Base-by-base conservation (phyloP, 2,113 vertebrate genomes). In the Balaenoptera acutorostrata region DNA sequence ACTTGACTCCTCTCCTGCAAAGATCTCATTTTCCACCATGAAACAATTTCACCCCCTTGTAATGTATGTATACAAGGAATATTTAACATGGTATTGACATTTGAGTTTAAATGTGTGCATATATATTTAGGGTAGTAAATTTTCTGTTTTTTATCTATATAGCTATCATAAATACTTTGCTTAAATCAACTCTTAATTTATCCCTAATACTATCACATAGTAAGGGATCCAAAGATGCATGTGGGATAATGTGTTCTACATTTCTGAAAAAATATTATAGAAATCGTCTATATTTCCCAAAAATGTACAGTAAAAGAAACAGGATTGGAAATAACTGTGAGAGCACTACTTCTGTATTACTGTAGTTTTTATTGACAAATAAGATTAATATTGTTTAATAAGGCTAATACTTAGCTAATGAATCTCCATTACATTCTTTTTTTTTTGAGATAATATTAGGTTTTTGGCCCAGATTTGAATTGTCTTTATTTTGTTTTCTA, bases 401-500 rank as follows among this genome's bases (percentile, higher is more conserved):
- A 81, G 15, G 3, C 44, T 77, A 81, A n/a, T 55, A 18, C 0
- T 27, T 84, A 71, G 8, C 25, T 93, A 25, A 29, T 85, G 0
- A 91, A 55, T 86, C 27, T 93, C 12, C 0, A 33, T 3, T 77
- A 25, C 5, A 55, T 64, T 31, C 13, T 81, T 71, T 86, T 31
- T 94, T 5, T 75, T 95, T 81, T 80, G 52, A 80, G 21, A 21
- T 71, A 92, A 18, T 21, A 23, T 44, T 66, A 61, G 33, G 17
- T 66, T 23, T 69, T 71, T 64, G 44, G 17, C 2, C 18, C 3
- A 82, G 1, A 87, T 90, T 39, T 61, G 4, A 95, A 64, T 72
- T 93, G 18, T 88, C 27, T 90, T 94, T 93, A 59, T 23, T 94
- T 78, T 85, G 20, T 85, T 85, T 93, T 71, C 41, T 84, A 55